Evolutionary conservation across 2,888 invertebrate species (phyloP), one percentile per base, ranked within the genome.

Genomic region (Dinocampus coccinellae): DNA sequence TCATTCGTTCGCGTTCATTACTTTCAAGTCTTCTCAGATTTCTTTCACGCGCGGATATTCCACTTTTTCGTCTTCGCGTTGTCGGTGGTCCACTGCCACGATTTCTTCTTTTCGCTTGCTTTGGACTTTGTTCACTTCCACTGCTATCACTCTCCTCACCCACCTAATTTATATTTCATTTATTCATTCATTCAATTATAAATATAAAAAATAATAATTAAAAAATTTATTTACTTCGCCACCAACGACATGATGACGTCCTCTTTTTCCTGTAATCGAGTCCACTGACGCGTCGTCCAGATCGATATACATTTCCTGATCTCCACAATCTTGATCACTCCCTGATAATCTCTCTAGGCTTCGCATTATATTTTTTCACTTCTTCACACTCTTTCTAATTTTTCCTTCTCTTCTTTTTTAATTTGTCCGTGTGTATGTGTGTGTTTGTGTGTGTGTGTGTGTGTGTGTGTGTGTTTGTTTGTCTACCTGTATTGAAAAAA

Each of bases 1-100:
- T 90, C 93, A 95, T 95, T 71, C 97, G 90, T 88, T 97, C 97
- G 66, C 97, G 90, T 87, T 97, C 96, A 87, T 97, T 97, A 87
- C 96, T 96, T 88, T 97, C 97, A 65, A 97, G 90, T 70, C 97
- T 91, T 63, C 97, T 91, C 73, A 95, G 89, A 88, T 96, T 97
- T 75, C 96, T 90, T 84, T 97, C 97, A 69, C 96, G 90, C 1
- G 96, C 95, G 72, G 94, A 94, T 72, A 95, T 90, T 3, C 93
- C 93, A 78, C 93, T 92, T 83, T 94, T 92, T 77, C 94, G 91
- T 79, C 93, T 89, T n/a, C 93, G 82, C 71, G 84, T 86, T 68
- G 85, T 84, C 69, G 85, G 85, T 66, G 86, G 84, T 69, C 84
- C 84, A 20, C 47, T 13, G 55, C 84, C 82, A 58, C 87, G 84